phyloP scores from a whole-genome alignment of 2,888 invertebrate species.

The Ormyrus rosae region DNA sequence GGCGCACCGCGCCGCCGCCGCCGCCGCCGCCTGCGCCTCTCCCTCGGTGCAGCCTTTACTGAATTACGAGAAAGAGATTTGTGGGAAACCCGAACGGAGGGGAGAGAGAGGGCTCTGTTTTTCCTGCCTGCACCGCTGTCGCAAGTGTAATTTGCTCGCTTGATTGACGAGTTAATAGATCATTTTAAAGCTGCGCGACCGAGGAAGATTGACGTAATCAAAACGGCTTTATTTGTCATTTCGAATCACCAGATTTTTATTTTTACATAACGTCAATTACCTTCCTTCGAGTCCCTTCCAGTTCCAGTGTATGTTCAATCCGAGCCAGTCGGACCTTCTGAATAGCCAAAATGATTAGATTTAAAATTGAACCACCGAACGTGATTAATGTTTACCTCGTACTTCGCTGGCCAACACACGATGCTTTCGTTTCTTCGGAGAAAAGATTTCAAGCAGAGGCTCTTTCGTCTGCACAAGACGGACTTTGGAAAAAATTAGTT shows the following conservation, averaged over 20 bases:
- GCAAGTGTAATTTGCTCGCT: conserved; percentile 36
- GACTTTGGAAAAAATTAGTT: too few relatives aligned
- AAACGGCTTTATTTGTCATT: conserved; percentile 21
- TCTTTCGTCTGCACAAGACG: too few relatives aligned
- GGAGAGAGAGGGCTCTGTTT: not conserved
- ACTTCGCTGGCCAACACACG: too few relatives aligned
- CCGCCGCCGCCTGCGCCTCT: not conserved
- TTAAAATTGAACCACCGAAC: too few relatives aligned
- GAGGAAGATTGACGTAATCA: conserved; percentile 27
- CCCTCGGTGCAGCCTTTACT: not conserved
- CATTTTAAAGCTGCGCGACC: conserved; percentile 17
- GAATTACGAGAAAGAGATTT: conserved; percentile 22
- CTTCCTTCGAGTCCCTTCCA: too few relatives aligned
- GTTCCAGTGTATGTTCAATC: too few relatives aligned
- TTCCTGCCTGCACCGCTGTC: not conserved
- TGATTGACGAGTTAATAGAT: conserved; percentile 39
- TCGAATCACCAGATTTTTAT: not conserved
- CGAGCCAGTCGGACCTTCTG: too few relatives aligned
- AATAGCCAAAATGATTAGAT: too few relatives aligned
- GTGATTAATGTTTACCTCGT: too few relatives aligned
- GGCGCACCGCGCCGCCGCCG: not conserved
- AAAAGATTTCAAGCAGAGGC: too few relatives aligned
- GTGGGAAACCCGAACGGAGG: conserved; percentile 11
- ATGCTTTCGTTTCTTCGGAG: too few relatives aligned
- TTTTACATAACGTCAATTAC: not conserved